Evolutionary conservation across 30 jellyfish, hydroid and myxozoan species (phyloP).

Genomic region (Aurelia sp.): DNA sequence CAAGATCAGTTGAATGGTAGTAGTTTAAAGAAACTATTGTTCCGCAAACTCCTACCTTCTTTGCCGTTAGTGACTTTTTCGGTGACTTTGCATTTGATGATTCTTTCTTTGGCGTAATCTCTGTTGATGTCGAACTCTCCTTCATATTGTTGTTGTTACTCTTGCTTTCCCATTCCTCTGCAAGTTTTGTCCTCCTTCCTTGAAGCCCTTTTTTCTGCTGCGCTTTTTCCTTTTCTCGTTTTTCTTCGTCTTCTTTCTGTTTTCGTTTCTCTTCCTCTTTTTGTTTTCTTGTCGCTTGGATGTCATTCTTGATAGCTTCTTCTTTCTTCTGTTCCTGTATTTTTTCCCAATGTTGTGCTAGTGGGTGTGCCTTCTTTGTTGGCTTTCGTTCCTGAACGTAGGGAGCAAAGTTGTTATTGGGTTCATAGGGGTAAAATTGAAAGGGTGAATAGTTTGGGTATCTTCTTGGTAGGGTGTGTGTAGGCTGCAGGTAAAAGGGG

Average conservation of each 20-base stretch:
- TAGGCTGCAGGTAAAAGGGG: too few relatives aligned
- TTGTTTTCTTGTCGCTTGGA: slow-evolving; percentile 18
- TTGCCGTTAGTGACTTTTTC: slow-evolving; percentile 38
- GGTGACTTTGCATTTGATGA: slow-evolving; percentile 45
- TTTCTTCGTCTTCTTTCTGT: slow-evolving; percentile 29
- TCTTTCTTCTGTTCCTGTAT: slow-evolving; percentile 44
- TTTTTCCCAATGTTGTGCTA: slow-evolving; percentile 71
- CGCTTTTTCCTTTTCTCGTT: slow-evolving; percentile 19
- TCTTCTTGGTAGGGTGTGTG: too few relatives aligned
- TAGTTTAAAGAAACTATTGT: too few relatives aligned
- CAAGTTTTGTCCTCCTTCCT: slow-evolving; percentile 51
- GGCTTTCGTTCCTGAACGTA: slow-evolving; percentile 29
- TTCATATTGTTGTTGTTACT: slow-evolving; percentile 15
- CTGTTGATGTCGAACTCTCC: neutral
- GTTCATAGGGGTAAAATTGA: too few relatives aligned
- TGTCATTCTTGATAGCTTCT: slow-evolving; percentile 45
- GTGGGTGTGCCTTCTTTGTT: slow-evolving; percentile 58
- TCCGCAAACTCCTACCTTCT: slow-evolving; percentile 10
- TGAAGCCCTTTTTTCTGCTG: slow-evolving; percentile 41
- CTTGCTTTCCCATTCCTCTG: slow-evolving; percentile 52
- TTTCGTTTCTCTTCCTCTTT: slow-evolving; percentile 42
- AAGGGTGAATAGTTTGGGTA: too few relatives aligned
- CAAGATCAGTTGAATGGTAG: too few relatives aligned
- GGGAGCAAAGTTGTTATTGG: too few relatives aligned
- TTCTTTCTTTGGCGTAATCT: slow-evolving; percentile 24